These are phyloP conservation scores for Thaumetopoea pityocampa DNA, from an alignment of 1,140 invertebrate genomes.

Conservation along the genomic window DNA sequence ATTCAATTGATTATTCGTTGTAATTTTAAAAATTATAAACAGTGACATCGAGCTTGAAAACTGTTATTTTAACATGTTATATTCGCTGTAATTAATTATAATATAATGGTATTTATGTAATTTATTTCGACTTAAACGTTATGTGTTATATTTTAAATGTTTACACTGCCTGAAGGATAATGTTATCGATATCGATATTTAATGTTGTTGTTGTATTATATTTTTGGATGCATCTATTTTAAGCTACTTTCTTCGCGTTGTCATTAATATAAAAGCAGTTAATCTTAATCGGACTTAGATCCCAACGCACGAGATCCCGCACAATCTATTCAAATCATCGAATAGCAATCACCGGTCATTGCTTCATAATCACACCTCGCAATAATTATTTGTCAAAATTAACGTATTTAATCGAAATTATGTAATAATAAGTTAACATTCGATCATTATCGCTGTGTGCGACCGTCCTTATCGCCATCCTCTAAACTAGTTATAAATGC, in stretches of 20 bases:
- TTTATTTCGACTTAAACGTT: conserved; percentile 62
- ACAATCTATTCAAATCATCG: conserved; percentile 27
- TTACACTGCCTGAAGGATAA: conserved; percentile 71
- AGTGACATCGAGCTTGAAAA: conserved; percentile 70
- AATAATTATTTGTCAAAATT: conserved; percentile 62
- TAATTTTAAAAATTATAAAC: conserved; percentile 42
- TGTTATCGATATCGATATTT: conserved; percentile 59
- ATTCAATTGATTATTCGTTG: conserved; percentile 38
- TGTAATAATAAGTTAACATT: conserved; percentile 60
- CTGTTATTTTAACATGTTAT: conserved; percentile 68
- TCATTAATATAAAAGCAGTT: conserved; percentile 50
- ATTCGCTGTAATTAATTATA: conserved; percentile 63
- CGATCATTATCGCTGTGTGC: conserved; percentile 63
- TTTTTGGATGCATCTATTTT: conserved; percentile 72
- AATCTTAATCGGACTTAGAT: conserved; percentile 36
- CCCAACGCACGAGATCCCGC: conserved; percentile 17
- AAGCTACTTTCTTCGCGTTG: conserved; percentile 58
- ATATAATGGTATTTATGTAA: conserved; percentile 51
- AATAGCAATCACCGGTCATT: conserved; percentile 32
- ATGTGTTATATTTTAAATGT: conserved; percentile 71
- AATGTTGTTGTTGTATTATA: conserved; percentile 70
- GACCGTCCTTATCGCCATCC: conserved; percentile 74
- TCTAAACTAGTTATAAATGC: conserved; percentile 75
- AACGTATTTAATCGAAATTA: conserved; percentile 59
- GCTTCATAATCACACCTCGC: conserved; percentile 57